Evolutionary conservation across 2,797 vertebrate species (phyloP).

Genomic region (Pelochelys cantorii): DNA sequence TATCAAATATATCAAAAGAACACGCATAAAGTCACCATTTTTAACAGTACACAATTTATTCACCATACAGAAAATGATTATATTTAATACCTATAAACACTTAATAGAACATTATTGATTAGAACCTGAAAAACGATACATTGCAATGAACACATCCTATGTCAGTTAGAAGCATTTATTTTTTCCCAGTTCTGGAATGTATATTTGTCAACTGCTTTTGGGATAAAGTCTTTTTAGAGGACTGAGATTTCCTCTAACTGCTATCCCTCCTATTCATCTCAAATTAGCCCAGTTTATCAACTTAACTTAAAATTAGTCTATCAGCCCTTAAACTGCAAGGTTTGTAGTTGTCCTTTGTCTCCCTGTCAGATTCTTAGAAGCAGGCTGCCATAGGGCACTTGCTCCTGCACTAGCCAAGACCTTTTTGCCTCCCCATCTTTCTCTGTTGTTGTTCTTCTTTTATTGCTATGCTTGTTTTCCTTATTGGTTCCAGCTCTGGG

Average conservation of each 20-base stretch:
- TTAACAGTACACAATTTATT: neutral
- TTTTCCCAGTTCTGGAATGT: neutral
- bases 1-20: neutral
- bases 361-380: neutral
- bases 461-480: neutral
- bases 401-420: neutral
- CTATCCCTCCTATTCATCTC: neutral
- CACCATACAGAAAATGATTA: slow-evolving; percentile 1
- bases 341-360: neutral
- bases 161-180: neutral
- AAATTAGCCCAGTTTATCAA: neutral
- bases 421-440: neutral
- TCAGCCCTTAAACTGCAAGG: neutral
- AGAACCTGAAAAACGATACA: neutral
- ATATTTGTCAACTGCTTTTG: neutral
- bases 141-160: neutral
- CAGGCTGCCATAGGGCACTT: neutral
- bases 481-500: neutral
- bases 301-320: neutral
- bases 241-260: neutral
- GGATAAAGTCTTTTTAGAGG: rapidly evolving
- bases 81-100: neutral
- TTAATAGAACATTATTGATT: neutral
- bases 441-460: neutral
- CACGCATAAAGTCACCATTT: neutral